Conservation (phyloP, 2,113 vertebrate genomes). For the Hyperopisus bebe region DNA sequence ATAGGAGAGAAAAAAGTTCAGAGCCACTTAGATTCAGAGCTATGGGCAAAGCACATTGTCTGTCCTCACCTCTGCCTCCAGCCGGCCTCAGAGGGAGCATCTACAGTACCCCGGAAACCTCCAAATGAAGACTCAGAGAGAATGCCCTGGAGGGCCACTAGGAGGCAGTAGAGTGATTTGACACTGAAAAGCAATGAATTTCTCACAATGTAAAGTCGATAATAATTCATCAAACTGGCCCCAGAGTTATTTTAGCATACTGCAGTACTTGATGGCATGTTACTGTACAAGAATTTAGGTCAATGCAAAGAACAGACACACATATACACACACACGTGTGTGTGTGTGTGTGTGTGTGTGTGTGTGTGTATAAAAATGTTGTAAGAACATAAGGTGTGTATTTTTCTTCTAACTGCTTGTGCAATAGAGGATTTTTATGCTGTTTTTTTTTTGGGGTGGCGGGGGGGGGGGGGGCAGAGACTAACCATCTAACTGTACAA, state of each 20-base stretch:
- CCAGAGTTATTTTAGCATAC: background rate
- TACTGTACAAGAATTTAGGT: background rate
- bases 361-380: background rate
- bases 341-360: background rate
- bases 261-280: background rate
- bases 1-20: background rate
- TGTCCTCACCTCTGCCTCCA: background rate
- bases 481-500: background rate
- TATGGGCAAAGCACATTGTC: background rate
- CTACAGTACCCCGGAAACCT: background rate
- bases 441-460: background rate
- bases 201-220: background rate
- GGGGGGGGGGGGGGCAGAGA: background rate
- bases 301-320: background rate
- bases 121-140: background rate
- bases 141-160: background rate
- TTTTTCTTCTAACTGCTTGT: background rate
- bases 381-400: background rate
- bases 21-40: background rate
- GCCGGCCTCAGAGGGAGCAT: background rate
- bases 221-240: background rate
- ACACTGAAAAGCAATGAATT: background rate
- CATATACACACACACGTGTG: background rate
- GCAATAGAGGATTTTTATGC: background rate
- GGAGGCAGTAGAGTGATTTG: background rate